phyloP scores from a whole-genome alignment of 1,140 invertebrate genomes.

The Psilanteris sp. region DNA sequence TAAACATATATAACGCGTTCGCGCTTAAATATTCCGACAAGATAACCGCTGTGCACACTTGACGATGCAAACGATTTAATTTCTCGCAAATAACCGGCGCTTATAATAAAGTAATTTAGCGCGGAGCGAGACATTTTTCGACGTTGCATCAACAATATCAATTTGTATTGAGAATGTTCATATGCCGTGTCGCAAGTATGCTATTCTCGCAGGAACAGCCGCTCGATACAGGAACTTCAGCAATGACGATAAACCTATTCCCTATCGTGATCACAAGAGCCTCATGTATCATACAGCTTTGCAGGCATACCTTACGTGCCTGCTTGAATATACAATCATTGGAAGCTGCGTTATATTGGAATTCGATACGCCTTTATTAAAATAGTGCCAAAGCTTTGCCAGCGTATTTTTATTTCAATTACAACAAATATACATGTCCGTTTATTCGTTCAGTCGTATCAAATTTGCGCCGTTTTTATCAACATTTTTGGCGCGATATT shows the following conservation, averaged over 20 bases:
- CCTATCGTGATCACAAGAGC: conserved; percentile 48
- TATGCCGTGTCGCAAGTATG: conserved; percentile 41
- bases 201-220: conserved; percentile 42
- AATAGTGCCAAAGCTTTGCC: conserved; percentile 47
- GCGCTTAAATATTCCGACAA: too few species aligned
- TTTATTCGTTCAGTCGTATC: conserved; percentile 8
- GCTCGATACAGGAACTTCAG: conserved; percentile 45
- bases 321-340: conserved; percentile 47
- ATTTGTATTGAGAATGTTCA: conserved; percentile 48
- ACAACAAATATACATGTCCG: conserved; percentile 15
- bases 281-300: conserved; percentile 50
- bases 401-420: conserved; percentile 33
- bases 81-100: conserved; percentile 3
- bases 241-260: conserved; percentile 51
- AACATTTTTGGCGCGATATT: neutral
- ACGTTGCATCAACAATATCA: conserved; percentile 38
- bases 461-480: neutral
- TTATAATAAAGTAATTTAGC: conserved; percentile 29
- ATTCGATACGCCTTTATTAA: conserved; percentile 50
- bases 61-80: conserved; percentile 13
- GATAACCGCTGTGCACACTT: too few species aligned
- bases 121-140: conserved; percentile 16
- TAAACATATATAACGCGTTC: too few species aligned
- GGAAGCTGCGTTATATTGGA: conserved; percentile 51
- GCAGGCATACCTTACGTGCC: conserved; percentile 47